phyloP scores from a whole-genome alignment of 2,113 vertebrate genomes.

The Chlamydotis undulata region DNA sequence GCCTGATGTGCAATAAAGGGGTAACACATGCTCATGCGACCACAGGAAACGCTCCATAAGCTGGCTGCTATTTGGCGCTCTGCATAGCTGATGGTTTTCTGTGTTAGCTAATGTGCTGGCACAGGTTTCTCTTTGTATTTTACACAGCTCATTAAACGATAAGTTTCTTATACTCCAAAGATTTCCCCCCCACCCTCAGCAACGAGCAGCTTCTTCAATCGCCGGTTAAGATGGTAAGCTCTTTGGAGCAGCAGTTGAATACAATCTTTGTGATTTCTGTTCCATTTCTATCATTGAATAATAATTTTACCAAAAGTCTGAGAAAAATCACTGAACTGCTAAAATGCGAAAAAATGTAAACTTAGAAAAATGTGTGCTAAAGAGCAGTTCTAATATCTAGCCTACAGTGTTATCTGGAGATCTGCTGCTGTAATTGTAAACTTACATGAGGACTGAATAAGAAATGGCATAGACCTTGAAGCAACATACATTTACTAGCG shows the following conservation, averaged over 20 bases:
- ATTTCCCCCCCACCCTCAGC: background rate
- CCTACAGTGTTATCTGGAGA: background rate
- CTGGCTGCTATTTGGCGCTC: background rate
- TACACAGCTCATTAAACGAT: background rate
- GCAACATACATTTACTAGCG: background rate
- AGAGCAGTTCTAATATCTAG: background rate
- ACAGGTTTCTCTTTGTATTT: conserved; percentile 25
- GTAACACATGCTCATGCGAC: background rate
- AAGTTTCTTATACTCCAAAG: conserved; percentile 21
- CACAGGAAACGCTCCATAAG: background rate
- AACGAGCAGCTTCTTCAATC: background rate
- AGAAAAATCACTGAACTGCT: background rate
- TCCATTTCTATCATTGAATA: background rate
- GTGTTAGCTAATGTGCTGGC: background rate
- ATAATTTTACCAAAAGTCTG: background rate
- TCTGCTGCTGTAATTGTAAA: background rate
- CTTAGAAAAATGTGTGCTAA: background rate
- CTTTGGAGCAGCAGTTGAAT: background rate
- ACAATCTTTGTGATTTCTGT: background rate
- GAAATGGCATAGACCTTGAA: background rate
- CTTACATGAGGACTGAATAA: background rate
- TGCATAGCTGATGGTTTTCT: background rate
- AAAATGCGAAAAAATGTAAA: background rate
- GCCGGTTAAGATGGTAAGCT: background rate
- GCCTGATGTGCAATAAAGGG: conserved; percentile 30